Evolutionary conservation across 2,888 invertebrate species (phyloP).

Genomic region (Scotopteryx bipunctaria): DNA sequence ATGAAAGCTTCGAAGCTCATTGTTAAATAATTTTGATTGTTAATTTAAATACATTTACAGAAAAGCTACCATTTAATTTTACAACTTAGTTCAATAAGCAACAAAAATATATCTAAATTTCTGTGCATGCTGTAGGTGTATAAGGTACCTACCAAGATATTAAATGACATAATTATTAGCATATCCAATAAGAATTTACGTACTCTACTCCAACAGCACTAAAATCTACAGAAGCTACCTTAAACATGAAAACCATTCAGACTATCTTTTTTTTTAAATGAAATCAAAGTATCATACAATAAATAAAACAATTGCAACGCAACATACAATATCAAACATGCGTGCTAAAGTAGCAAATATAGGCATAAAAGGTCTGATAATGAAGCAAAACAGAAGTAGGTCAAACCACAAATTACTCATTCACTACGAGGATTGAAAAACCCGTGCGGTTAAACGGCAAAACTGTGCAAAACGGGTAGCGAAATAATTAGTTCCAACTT

Average conservation of each 20-base stretch:
- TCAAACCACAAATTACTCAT: slow-evolving; percentile 21
- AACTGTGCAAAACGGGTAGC: background rate
- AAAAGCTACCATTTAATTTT: background rate
- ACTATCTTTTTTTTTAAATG: no score
- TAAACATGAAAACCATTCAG: no score
- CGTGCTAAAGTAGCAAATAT: background rate
- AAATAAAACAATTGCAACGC: background rate
- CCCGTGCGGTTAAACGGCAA: slow-evolving; percentile 14
- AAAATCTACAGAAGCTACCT: no score
- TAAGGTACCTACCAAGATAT: no score
- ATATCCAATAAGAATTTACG: no score
- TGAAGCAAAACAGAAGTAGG: slow-evolving; percentile 13
- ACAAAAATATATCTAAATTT: no score
- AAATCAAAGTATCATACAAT: no score
- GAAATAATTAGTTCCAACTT: background rate
- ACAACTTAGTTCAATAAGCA: no score
- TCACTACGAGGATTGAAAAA: slow-evolving; percentile 9
- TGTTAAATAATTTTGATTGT: slow-evolving; percentile 32
- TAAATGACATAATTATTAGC: no score
- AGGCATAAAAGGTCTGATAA: background rate
- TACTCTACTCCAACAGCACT: no score
- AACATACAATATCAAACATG: background rate
- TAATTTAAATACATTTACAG: slow-evolving; percentile 7
- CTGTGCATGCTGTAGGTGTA: no score
- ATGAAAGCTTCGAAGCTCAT: slow-evolving; percentile 40